These are phyloP conservation scores for Thysanoteuthis rhombus DNA, from an alignment of 2,888 invertebrate genomes.

Conservation along the genomic window DNA sequence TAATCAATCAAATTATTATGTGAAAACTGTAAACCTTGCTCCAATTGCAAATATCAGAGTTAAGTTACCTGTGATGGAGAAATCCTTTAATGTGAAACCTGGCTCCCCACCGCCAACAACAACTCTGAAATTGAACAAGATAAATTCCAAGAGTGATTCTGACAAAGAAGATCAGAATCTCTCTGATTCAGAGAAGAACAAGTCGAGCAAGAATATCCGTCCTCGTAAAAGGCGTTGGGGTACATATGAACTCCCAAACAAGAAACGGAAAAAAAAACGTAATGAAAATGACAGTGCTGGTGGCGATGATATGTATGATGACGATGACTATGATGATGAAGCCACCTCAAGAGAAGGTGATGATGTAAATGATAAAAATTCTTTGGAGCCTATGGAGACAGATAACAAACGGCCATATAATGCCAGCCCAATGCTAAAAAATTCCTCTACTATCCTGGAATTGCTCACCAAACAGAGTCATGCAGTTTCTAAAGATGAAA, in stretches of 20 bases:
- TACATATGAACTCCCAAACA: slow-evolving; percentile 41
- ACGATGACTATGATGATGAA: neutral
- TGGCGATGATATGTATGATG: slow-evolving; percentile 34
- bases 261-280: slow-evolving; percentile 34
- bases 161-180: neutral
- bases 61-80: slow-evolving; percentile 44
- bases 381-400: neutral
- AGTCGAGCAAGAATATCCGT: neutral
- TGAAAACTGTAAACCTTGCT: slow-evolving; percentile 45
- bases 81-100: slow-evolving; percentile 36
- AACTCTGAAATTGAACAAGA: neutral
- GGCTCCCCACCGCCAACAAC: neutral
- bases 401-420: slow-evolving; percentile 32
- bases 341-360: slow-evolving; percentile 1
- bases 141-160: neutral
- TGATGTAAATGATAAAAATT: neutral
- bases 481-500: slow-evolving; percentile 26
- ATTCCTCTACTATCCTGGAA: slow-evolving; percentile 33
- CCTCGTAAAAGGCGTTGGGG: slow-evolving; percentile 22
- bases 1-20: slow-evolving; percentile 30
- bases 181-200: slow-evolving; percentile 21
- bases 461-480: slow-evolving; percentile 37
- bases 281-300: neutral
- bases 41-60: slow-evolving; percentile 45
- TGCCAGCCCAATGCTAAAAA: slow-evolving; percentile 2